Base-by-base conservation (phyloP, 2,888 invertebrate species). In the Nipponacmea schrenckii region DNA sequence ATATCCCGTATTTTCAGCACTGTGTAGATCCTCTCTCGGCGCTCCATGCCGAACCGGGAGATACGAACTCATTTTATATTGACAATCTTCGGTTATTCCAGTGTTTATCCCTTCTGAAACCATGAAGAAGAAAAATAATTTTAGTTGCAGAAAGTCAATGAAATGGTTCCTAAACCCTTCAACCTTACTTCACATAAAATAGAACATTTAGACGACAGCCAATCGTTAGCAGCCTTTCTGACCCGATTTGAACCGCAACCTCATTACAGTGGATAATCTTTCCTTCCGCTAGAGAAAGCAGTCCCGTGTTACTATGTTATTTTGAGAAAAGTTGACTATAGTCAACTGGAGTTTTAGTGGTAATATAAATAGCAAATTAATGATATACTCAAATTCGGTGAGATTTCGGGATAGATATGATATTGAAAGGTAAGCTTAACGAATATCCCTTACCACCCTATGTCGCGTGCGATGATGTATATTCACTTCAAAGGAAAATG, bases 1-100 rank as follows among this genome's bases (percentile, higher is more conserved):
- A 75, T 85, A 85, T 68, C 75, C 77, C 26, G 82, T 76, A 78
- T 80, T 78, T 78, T 82, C 83, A 63, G 81, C 78, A 50, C 77
- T 76, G 70, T 83, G 83, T 68, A 82, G 75, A 56, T 81, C 81
- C 70, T 84, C 78, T 75, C 73, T 70, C 76, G 80, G 76, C 68
- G 72, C 81, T 62, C 79, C 76, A 74, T 84, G 85, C 48, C 84
- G 80, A 70, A 85, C 76, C 67, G 85, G 85, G 71, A 85, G 79
- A 79, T 85, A 85, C 26, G 85, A 84, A 75, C 84, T 85, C 85
- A 85, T 85, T 67, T 77, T 75, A 68, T 76, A 71, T 64, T 73
- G 71, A 74, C 70, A 74, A 74, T 77, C 78, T 75, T 72, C 72
- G 74, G 74, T 77, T 71, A 74, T 78, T 73, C 74, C 71, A 77